Evolutionary conservation across 2,888 invertebrate genomes (phyloP), one percentile per base, ranked within the genome.

Genomic region (Hyposoter dolosus): DNA sequence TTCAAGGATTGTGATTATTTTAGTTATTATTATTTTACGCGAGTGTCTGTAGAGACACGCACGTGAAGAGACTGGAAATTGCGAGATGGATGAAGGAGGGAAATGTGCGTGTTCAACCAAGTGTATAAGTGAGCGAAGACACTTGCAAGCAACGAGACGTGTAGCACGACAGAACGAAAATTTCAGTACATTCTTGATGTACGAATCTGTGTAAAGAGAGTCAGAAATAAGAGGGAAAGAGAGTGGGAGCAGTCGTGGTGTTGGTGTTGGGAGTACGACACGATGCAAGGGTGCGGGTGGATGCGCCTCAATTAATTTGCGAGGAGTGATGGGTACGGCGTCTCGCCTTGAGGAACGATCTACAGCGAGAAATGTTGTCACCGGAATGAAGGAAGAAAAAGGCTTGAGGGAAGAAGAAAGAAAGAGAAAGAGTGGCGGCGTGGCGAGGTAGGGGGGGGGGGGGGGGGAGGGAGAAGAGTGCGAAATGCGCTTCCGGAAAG

Each of bases 261-360:
- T 84, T 77, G 79, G 81, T 23, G 28, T 69, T 35, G 35, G 35
- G 2, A 5, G 35, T 3, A 35, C 9, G 40, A 72, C 71, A 83
- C 78, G 74, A 80, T 74, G 76, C 68, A 84, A 74, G 77, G 81
- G 84, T 87, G 86, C 87, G 89, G 88, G 88, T 87, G 89, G 89
- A 90, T 90, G 89, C 90, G 89, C 90, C 89, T 91, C 91, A 91
- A 91, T 91, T 91, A 91, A 92, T 90, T 87, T 90, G 89, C 89
- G 88, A 85, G 87, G 86, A 84, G 88, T 88, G 84, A 88, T 88
- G 88, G 77, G 81, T 60, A 77, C 82, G 77, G 77, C 78, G 81
- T 75, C 74, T 80, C 80, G 75, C 65, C 80, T 75, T 69, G 50
- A 75, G 74, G 50, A 74, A 75, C 56, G 65, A 69, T 72, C 72